phyloP scores from a whole-genome alignment of 2,797 vertebrate genomes.

The Peromyscus eremicus region DNA sequence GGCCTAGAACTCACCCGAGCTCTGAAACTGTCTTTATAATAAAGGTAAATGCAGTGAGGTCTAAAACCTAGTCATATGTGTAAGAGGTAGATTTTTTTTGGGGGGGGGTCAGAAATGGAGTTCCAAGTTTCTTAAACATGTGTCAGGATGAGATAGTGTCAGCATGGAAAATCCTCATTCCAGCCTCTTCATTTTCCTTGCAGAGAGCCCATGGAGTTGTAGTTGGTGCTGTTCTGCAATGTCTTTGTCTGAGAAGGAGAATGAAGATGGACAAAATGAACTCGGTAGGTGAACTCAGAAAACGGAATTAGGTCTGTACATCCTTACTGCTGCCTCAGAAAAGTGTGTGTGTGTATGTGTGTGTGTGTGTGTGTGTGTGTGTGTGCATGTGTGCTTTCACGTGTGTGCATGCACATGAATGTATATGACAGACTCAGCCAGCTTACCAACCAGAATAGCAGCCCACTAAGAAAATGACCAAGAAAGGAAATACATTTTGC shows the following conservation, averaged over 20 bases:
- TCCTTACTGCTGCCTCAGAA: constrained; percentile 24
- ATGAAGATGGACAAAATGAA: constrained; percentile 83
- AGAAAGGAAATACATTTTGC: not conserved
- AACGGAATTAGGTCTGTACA: not conserved
- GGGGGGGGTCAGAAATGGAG: not conserved
- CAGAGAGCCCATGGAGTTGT: constrained; percentile 89
- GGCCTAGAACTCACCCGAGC: not conserved
- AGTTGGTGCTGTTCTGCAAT: constrained; percentile 88
- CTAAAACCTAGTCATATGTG: constrained; percentile 52
- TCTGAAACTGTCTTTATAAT: constrained; percentile 62
- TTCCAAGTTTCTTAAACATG: constrained; percentile 56
- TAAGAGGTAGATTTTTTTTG: constrained; percentile 50
- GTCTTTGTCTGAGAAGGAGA: constrained; percentile 86
- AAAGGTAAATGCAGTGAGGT: constrained; percentile 55
- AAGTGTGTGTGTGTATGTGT: not conserved
- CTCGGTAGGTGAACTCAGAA: constrained; percentile 88
- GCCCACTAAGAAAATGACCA: not conserved
- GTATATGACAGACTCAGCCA: not conserved
- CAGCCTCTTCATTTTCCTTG: constrained; percentile 72
- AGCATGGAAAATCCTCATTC: not conserved
- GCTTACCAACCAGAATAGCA: not conserved
- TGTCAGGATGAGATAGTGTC: constrained; percentile 24
- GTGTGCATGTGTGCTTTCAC: too few relatives aligned
- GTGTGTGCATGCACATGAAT: not conserved
- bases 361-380: not conserved